Evolutionary conservation across 2,113 vertebrate species (phyloP), one percentile per base, ranked within the genome.

Genomic region (Calypte anna): DNA sequence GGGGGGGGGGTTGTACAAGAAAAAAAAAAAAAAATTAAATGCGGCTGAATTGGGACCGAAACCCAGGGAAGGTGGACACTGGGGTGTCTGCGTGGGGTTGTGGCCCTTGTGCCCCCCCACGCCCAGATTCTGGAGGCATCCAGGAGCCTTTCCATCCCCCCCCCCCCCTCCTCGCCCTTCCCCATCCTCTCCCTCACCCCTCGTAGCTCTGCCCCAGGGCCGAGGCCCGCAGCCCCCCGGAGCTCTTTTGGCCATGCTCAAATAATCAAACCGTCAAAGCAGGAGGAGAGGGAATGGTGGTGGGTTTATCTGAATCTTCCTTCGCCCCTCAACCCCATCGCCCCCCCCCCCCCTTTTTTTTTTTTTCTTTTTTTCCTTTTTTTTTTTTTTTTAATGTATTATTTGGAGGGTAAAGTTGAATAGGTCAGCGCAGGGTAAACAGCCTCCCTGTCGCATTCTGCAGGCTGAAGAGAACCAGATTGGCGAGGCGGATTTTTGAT

Each of bases 231-330:
- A 87, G 70, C 48, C 67, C 80, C 18, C 58, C 50, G 30, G 80
- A 90, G 88, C 83, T 48, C 73, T 85, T 91, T 17, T 53, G 95
- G 44, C 83, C 86, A 59, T 72, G 96, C 94, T 97, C 94, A 97
- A 98, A 98, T 98, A 98, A 98, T 96, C 97, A 97, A 97, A 64
- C 96, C 93, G 97, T 97, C 97, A 96, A 72, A 55, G 72, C 38
- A 46, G 44, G 44, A 40, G 80, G 82, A 76, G 86, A 48, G 46
- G 95, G 79, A 92, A 62, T 67, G 87, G 43, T 40, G 90, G 91
- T 83, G 91, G 84, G 16, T 96, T 96, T 97, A 86, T 95, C 96
- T 96, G 77, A 46, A 62, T 90, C 91, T 91, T 95, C 94, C 82
- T 92, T 85, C 82, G 58, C 78, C 86, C 58, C 36, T 25, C 44